A percentile compares a stretch with the other conserved stretches of the same genome.
Conservation (phyloP, 2,888 invertebrate genomes). For the Amphipyra berbera region DNA sequence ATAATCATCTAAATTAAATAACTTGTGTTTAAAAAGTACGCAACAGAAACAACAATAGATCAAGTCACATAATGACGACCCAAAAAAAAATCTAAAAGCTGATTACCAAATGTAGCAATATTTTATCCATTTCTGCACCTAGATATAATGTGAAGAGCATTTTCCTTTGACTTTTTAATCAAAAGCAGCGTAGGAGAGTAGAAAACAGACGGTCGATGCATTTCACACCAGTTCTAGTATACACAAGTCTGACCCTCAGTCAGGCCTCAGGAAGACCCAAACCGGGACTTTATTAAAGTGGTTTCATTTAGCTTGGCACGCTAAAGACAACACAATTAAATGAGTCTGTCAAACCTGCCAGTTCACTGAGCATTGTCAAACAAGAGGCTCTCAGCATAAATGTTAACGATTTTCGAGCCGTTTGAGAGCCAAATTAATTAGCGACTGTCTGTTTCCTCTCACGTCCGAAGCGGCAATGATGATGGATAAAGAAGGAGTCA, state of each 20-base stretch:
- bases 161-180: conserved; percentile 7
- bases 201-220: conserved; percentile 38
- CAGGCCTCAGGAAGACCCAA: no score
- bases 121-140: conserved; percentile 5
- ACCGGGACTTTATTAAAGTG: no score
- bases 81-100: conserved; percentile 21
- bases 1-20: conserved; percentile 11
- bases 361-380: no score
- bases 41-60: conserved; percentile 26
- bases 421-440: not conserved
- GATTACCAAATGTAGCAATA: conserved; percentile 6
- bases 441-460: conserved; percentile 39
- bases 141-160: conserved; percentile 5
- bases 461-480: conserved; percentile 46
- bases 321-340: no score
- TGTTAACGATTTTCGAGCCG: no score
- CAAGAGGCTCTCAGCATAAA: no score
- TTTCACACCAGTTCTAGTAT: no score
- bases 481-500: conserved; percentile 50
- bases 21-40: conserved; percentile 17
- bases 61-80: conserved; percentile 7
- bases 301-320: no score
- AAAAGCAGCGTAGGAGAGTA: conserved; percentile 18
- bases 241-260: no score
- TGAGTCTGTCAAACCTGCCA: no score